A percentile compares a stretch with the other conserved stretches of the same genome.
phyloP scores from a whole-genome alignment of 1,140 invertebrate genomes.

The Pseudomyrmex flavicornis region DNA sequence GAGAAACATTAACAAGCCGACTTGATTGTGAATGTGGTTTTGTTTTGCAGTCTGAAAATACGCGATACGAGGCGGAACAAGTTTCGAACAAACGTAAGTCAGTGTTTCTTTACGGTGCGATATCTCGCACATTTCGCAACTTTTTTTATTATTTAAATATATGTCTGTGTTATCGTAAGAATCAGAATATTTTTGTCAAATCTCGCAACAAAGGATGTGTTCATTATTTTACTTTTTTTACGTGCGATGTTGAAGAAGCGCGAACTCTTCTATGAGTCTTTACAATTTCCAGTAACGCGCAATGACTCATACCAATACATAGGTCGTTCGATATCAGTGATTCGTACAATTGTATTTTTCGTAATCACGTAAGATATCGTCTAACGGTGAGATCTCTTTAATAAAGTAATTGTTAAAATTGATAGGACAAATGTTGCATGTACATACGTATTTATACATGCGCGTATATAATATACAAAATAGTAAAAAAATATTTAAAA shows the following conservation, averaged over 20 bases:
- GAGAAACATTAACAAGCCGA: not conserved
- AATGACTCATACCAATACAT: slow-evolving; percentile 66
- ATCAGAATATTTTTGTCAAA: too few relatives aligned
- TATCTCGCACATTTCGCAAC: not conserved
- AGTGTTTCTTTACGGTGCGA: not conserved
- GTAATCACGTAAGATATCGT: too few relatives aligned
- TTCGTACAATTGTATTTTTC: not conserved
- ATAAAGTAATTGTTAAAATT: not conserved
- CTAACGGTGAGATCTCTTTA: too few relatives aligned
- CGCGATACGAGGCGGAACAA: not conserved
- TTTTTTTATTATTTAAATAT: not conserved
- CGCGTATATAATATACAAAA: not conserved
- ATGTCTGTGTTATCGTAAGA: not conserved
- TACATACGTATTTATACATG: slow-evolving; percentile 1
- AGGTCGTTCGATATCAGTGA: slow-evolving; percentile 24
- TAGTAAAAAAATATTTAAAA: not conserved
- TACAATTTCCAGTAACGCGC: not conserved
- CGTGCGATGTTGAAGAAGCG: not conserved
- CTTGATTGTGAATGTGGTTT: not conserved
- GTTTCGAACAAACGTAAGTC: slow-evolving; percentile 22
- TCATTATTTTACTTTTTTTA: not conserved
- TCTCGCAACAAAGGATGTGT: too few relatives aligned
- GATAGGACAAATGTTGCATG: not conserved
- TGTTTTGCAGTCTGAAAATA: not conserved
- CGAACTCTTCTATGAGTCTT: not conserved